These are phyloP conservation scores for Rhombomys opimus DNA, from an alignment of 2,113 vertebrate species.

Conservation along the genomic window DNA sequence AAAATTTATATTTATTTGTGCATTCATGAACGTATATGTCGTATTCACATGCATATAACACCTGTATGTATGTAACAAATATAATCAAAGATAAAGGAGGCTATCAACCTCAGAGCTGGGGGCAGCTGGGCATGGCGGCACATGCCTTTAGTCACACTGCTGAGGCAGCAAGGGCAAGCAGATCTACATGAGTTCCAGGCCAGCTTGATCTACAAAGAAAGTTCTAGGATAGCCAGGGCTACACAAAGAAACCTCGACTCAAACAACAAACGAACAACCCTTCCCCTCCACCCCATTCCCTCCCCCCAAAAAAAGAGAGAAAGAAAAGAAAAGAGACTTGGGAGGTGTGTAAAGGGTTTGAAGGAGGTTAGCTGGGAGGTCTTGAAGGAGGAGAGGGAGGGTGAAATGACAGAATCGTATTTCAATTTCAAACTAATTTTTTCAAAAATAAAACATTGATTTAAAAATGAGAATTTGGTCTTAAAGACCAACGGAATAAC, in stretches of 20 bases:
- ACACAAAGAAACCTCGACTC: neutral
- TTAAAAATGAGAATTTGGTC: neutral
- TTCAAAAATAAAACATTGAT: neutral
- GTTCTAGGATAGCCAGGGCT: neutral
- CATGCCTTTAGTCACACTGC: too few relatives aligned
- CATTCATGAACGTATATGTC: too few relatives aligned
- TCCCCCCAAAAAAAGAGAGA: too few relatives aligned
- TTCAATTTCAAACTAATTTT: slow-evolving; percentile 4
- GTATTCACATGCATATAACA: too few relatives aligned
- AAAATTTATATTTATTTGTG: too few relatives aligned
- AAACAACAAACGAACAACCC: neutral
- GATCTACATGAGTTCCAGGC: neutral
- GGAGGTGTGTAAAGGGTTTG: neutral
- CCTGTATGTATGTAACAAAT: too few relatives aligned
- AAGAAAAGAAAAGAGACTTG: neutral
- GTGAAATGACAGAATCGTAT: neutral
- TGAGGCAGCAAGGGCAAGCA: neutral
- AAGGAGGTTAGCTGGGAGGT: neutral
- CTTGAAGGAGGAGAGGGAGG: neutral
- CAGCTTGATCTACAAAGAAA: neutral
- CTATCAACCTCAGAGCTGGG: too few relatives aligned
- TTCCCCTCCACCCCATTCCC: too few relatives aligned
- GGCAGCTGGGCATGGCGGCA: too few relatives aligned
- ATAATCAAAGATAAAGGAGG: too few relatives aligned
- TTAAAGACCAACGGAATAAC: neutral